A percentile compares a stretch with the other conserved stretches of the same genome.
These are phyloP conservation scores for Drosophila acutilabella DNA, from an alignment of 2,888 invertebrate genomes.

Conservation along the genomic window DNA sequence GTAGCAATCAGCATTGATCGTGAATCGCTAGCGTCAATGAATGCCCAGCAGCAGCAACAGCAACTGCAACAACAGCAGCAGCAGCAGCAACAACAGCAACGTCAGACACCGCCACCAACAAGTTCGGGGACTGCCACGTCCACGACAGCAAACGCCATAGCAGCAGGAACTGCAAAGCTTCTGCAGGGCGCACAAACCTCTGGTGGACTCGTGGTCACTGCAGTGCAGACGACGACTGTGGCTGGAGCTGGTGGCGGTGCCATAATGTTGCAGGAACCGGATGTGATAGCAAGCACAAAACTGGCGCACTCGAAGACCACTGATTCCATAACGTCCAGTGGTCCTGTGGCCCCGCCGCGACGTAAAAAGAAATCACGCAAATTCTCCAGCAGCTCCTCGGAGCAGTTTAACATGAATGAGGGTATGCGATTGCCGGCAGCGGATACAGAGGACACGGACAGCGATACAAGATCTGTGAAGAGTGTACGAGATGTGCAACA, in stretches of 20 bases:
- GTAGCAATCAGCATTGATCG: constrained; percentile 84
- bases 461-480: constrained; percentile 82
- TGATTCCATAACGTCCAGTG: constrained; percentile 84
- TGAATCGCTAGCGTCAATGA: constrained; percentile 82
- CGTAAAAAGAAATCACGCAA: constrained; percentile 88
- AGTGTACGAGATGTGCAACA: constrained; percentile 83
- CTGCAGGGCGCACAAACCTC: constrained; percentile 3
- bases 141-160: constrained; percentile 34
- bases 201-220: not conserved
- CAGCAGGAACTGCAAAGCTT: constrained; percentile 28
- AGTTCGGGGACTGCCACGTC: constrained; percentile 26
- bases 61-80: constrained; percentile 62
- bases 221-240: constrained; percentile 13
- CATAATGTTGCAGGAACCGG: constrained; percentile 89
- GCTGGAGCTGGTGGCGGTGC: constrained; percentile 17
- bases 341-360: constrained; percentile 92
- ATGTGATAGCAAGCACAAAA: constrained; percentile 97
- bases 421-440: constrained; percentile 79
- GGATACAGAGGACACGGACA: constrained; percentile 82
- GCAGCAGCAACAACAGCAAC: constrained; percentile 67
- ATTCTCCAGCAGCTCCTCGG: constrained; percentile 83
- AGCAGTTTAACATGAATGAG: constrained; percentile 84
- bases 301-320: constrained; percentile 86
- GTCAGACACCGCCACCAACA: constrained; percentile 53
- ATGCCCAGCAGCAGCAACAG: constrained; percentile 69